phyloP scores from a whole-genome alignment of 2,797 vertebrate species.

The Falco biarmicus region DNA sequence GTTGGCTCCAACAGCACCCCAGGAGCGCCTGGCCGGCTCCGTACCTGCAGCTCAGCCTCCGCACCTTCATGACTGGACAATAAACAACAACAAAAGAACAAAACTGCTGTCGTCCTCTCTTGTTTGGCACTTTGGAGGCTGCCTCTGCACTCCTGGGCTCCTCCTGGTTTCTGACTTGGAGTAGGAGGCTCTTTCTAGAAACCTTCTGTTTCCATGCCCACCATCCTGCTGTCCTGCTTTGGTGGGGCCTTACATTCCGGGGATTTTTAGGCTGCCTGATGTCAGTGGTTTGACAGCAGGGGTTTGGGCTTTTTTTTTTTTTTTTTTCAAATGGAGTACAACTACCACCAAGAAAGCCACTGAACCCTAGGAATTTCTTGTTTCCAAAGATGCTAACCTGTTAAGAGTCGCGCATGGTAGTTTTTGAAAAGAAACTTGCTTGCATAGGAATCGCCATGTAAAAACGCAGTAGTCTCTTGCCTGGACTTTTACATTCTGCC shows the following conservation, averaged over 20 bases:
- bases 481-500: too few relatives aligned
- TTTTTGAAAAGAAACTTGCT: background rate
- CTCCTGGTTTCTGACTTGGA: background rate
- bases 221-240: background rate
- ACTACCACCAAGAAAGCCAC: too few relatives aligned
- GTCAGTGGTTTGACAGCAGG: background rate
- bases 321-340: background rate
- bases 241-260: background rate
- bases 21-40: background rate
- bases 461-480: too few relatives aligned
- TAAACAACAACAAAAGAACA: background rate
- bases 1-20: background rate
- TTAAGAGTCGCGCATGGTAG: background rate
- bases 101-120: background rate
- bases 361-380: background rate
- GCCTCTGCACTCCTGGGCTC: rapidly evolving
- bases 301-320: background rate
- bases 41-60: background rate
- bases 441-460: background rate
- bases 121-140: background rate
- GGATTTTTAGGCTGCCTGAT: background rate
- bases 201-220: background rate
- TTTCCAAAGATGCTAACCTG: background rate
- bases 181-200: background rate
- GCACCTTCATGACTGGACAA: background rate